Percentiles rank a stretch among this genome's conserved stretches.
Evolutionary conservation across 2,797 vertebrate genomes (phyloP).

Genomic region (Chiloscyllium punctatum): DNA sequence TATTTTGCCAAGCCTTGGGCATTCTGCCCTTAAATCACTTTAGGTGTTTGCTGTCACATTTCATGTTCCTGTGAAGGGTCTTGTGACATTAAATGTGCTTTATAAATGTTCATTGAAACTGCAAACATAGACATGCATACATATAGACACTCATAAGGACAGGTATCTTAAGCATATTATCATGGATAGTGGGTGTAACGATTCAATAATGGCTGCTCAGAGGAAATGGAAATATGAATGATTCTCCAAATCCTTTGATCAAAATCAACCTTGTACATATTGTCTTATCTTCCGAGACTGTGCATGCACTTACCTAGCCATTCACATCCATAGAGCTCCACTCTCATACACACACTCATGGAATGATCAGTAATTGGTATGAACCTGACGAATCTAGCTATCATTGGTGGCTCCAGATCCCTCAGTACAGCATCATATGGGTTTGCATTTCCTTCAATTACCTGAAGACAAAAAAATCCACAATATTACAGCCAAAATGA

Average conservation of each 20-base stretch:
- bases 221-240: background rate
- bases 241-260: background rate
- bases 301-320: slow-evolving; percentile 76
- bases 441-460: slow-evolving; percentile 88
- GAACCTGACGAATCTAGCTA: slow-evolving; percentile 87
- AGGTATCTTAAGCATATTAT: background rate
- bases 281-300: background rate
- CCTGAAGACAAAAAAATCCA: slow-evolving; percentile 53
- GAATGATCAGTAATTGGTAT: slow-evolving; percentile 91
- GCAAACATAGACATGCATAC: background rate
- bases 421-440: slow-evolving; percentile 88
- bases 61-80: no score
- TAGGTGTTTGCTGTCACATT: no score
- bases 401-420: slow-evolving; percentile 86
- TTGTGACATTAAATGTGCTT: no score
- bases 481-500: slow-evolving; percentile 11
- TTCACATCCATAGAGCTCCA: slow-evolving; percentile 91
- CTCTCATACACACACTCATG: slow-evolving; percentile 92
- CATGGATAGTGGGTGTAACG: background rate
- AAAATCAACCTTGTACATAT: background rate
- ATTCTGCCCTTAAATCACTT: no score
- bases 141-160: background rate
- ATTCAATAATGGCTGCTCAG: background rate
- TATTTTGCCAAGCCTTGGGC: no score
- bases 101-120: no score